phyloP scores from a whole-genome alignment of 92 coral and sea anemone species.

The Epizoanthus rinbou region DNA sequence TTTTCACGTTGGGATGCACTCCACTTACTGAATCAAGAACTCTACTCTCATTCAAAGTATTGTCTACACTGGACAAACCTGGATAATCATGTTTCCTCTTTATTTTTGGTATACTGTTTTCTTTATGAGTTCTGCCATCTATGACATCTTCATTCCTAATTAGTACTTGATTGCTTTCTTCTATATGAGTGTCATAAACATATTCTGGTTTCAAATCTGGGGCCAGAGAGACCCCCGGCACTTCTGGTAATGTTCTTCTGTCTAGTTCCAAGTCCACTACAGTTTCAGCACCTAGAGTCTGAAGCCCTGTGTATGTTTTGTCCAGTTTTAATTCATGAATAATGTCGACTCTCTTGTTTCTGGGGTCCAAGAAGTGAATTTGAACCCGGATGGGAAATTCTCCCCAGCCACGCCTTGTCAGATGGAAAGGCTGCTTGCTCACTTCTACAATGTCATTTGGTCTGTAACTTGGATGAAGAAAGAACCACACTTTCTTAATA shows the following conservation, averaged over 20 bases:
- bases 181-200: not conserved
- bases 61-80: not conserved
- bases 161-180: slow-evolving; percentile 7
- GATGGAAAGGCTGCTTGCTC: slow-evolving; percentile 91
- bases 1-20: slow-evolving; percentile 48
- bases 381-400: slow-evolving; percentile 98
- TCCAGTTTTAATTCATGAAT: slow-evolving; percentile 94
- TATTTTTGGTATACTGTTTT: not conserved
- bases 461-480: slow-evolving; percentile 97
- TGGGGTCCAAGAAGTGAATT: slow-evolving; percentile 87
- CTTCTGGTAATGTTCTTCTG: slow-evolving; percentile 82
- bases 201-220: not conserved
- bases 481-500: slow-evolving; percentile 95
- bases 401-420: slow-evolving; percentile 99
- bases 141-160: not conserved
- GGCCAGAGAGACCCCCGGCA: slow-evolving; percentile 47
- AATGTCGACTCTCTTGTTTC: slow-evolving; percentile 93
- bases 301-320: slow-evolving; percentile 96
- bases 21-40: slow-evolving; percentile 8
- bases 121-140: not conserved
- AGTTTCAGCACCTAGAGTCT: slow-evolving; percentile 97
- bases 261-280: slow-evolving; percentile 95
- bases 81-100: slow-evolving; percentile 2
- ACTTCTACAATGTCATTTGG: slow-evolving; percentile 98
- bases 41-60: slow-evolving; percentile 15